A percentile compares a stretch with the other conserved stretches of the same genome.
These are phyloP conservation scores for Drosophila tani DNA, from an alignment of 1,140 invertebrate genomes.

Conservation along the genomic window DNA sequence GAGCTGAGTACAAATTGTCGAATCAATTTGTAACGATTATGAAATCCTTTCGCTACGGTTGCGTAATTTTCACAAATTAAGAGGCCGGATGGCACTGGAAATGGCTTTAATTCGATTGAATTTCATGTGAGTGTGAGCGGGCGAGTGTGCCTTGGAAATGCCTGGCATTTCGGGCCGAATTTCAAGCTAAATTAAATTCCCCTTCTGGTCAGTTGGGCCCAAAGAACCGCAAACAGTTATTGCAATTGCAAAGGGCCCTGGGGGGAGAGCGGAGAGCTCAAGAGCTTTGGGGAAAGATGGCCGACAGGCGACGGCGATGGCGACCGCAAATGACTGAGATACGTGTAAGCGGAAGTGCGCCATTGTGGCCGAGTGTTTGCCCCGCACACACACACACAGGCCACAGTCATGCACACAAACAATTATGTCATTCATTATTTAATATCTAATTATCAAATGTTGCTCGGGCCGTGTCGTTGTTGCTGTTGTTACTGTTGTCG, in stretches of 20 bases:
- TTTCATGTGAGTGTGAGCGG: background rate
- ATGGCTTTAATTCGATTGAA: conserved; percentile 22
- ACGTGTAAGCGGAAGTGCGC: conserved; percentile 43
- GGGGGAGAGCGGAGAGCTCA: background rate
- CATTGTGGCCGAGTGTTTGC: conserved; percentile 35
- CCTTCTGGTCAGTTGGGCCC: conserved; percentile 49
- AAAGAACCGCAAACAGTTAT: conserved; percentile 73
- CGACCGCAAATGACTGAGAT: conserved; percentile 59
- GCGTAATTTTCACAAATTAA: conserved; percentile 46
- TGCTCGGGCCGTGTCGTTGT: conserved; percentile 13
- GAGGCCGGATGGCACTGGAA: background rate
- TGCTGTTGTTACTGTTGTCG: background rate
- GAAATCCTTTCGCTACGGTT: conserved; percentile 43
- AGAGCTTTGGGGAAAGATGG: conserved; percentile 27
- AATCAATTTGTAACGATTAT: conserved; percentile 63
- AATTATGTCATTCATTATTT: conserved; percentile 78
- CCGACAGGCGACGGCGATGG: conserved; percentile 26
- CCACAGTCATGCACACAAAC: conserved; percentile 30
- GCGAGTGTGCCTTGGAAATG: conserved; percentile 5
- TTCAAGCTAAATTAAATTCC: conserved; percentile 77
- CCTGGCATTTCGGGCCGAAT: conserved; percentile 24
- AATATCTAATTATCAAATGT: conserved; percentile 75
- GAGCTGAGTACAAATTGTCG: conserved; percentile 47
- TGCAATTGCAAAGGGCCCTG: conserved; percentile 62
- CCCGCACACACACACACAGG: conserved; percentile 1